Percentiles rank a stretch among this genome's conserved stretches.
Evolutionary conservation across 1,140 invertebrate species (phyloP).

Genomic region (Lerema accius): DNA sequence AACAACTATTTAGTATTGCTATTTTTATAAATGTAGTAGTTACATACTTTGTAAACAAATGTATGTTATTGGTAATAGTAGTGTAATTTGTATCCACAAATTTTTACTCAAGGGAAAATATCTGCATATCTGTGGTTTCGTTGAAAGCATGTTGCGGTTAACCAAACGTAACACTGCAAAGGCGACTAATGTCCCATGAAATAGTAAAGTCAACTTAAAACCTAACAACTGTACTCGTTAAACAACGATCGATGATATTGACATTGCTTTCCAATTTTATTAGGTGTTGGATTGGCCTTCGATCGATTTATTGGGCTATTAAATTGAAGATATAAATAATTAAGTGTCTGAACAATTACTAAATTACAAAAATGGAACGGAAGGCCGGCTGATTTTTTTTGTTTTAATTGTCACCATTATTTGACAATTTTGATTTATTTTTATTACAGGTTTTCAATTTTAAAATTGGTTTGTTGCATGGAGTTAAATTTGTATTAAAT

Average conservation of each 20-base stretch:
- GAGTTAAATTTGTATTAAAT: no score
- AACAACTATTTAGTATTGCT: no score
- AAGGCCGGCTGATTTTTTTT: no score
- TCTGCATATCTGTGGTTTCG: slow-evolving; percentile 2
- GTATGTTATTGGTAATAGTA: not conserved
- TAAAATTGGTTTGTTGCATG: no score
- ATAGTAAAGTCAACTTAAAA: slow-evolving; percentile 20
- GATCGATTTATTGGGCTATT: not conserved
- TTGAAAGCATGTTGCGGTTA: slow-evolving; percentile 24
- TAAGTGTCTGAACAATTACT: not conserved
- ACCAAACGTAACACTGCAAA: slow-evolving; percentile 25
- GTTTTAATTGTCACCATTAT: no score
- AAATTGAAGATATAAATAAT: not conserved
- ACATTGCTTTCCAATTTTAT: not conserved
- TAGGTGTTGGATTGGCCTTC: not conserved
- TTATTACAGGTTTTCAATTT: no score
- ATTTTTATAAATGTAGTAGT: no score
- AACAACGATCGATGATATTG: slow-evolving; percentile 2
- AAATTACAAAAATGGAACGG: not conserved
- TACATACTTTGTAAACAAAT: no score
- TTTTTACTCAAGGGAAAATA: slow-evolving; percentile 15
- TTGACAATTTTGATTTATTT: no score
- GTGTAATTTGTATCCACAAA: not conserved
- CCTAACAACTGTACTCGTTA: not conserved
- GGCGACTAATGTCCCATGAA: slow-evolving; percentile 31